These are phyloP conservation scores for Platysternon megacephalum DNA, from an alignment of 2,113 vertebrate species.

Conservation along the genomic window DNA sequence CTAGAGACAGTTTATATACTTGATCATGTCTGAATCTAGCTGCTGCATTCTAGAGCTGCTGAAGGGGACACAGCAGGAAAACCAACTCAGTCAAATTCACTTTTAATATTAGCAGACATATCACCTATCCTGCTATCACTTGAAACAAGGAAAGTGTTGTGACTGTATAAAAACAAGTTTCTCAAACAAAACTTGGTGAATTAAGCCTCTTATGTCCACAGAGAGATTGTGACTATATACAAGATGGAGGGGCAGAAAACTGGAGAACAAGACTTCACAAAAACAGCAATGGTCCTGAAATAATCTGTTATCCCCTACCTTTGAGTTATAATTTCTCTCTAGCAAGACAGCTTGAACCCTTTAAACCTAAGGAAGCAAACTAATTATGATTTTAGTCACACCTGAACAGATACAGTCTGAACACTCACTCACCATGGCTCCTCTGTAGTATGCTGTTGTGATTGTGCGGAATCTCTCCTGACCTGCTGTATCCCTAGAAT, in stretches of 20 bases:
- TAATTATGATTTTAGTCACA: background rate
- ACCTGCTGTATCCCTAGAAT: conserved; percentile 90
- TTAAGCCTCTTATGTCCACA: background rate
- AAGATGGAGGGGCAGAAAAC: background rate
- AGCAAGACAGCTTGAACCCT: background rate
- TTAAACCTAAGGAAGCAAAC: background rate
- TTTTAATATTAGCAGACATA: background rate
- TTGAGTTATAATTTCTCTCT: background rate
- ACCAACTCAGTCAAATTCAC: background rate
- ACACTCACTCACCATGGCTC: conserved; percentile 88
- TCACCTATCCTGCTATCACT: background rate
- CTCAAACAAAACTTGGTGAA: background rate
- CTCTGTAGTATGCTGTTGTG: conserved; percentile 93
- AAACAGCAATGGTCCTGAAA: background rate
- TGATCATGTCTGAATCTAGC: background rate
- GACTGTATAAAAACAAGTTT: background rate
- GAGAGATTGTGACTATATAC: background rate
- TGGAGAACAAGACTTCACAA: background rate
- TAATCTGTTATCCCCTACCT: background rate
- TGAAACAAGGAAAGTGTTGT: background rate
- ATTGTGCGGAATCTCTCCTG: conserved; percentile 94
- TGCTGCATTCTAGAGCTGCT: background rate
- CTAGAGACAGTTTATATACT: background rate
- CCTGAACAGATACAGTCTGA: background rate
- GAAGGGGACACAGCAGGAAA: background rate